These are phyloP conservation scores for Ephestia elutella DNA, from an alignment of 1,140 invertebrate species.

Conservation along the genomic window DNA sequence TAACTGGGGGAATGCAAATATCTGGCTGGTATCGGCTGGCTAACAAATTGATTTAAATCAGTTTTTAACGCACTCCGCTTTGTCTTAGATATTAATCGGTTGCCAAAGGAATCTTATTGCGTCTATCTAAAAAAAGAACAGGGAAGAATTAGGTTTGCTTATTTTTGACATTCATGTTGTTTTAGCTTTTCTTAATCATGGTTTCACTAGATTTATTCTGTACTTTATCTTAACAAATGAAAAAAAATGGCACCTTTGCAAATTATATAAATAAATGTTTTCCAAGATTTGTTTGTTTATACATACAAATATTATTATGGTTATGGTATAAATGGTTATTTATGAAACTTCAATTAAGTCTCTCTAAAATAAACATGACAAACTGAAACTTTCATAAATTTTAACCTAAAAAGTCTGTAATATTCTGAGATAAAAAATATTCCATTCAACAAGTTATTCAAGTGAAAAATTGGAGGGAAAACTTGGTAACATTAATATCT, in stretches of 20 bases:
- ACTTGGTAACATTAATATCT: conserved; percentile 22
- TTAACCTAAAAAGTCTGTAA: neutral
- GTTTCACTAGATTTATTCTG: no score
- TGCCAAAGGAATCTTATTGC: neutral
- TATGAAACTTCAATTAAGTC: no score
- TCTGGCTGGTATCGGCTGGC: neutral
- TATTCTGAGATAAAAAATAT: conserved; percentile 8
- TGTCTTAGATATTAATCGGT: neutral
- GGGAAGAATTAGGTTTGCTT: neutral
- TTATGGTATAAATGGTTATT: no score
- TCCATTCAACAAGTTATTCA: conserved; percentile 28
- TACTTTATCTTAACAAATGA: no score
- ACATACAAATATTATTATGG: no score
- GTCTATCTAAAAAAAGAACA: neutral
- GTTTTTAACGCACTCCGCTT: neutral
- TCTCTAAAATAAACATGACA: no score
- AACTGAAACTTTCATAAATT: neutral
- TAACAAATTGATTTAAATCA: conserved; percentile 3
- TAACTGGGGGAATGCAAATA: neutral
- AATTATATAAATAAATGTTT: no score
- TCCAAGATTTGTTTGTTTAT: no score
- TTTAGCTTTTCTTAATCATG: neutral
- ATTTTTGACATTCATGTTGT: neutral
- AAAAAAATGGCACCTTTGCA: no score
- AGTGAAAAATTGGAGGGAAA: conserved; percentile 19